Evolutionary conservation across 1,140 invertebrate species (phyloP).

Genomic region (Drosophila willistoni): DNA sequence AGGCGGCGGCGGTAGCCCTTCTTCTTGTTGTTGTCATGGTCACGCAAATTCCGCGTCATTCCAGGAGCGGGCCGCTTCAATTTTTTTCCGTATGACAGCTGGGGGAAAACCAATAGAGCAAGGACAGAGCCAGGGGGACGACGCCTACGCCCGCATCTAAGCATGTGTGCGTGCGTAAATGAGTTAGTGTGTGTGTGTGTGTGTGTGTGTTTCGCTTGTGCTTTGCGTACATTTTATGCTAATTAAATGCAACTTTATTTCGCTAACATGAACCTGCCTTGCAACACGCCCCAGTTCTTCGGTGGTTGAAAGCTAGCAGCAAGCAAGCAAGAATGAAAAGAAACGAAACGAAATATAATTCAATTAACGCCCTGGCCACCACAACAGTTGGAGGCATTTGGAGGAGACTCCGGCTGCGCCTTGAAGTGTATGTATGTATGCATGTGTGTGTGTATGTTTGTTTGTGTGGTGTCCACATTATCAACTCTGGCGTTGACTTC

Average conservation of each 20-base stretch:
- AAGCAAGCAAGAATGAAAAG: background rate
- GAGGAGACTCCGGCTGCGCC: constrained; percentile 7
- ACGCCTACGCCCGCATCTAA: constrained; percentile 24
- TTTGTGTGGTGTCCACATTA: constrained; percentile 26
- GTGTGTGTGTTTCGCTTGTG: constrained; percentile 13
- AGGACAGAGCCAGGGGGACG: background rate
- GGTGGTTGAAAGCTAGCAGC: constrained; percentile 25
- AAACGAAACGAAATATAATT: constrained; percentile 60
- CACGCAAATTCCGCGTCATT: constrained; percentile 69
- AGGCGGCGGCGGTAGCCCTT: background rate
- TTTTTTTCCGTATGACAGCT: constrained; percentile 39
- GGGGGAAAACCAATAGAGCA: constrained; percentile 19
- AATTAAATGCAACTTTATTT: constrained; percentile 76
- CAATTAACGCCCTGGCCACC: constrained; percentile 53
- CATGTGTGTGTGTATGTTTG: background rate
- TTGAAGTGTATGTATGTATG: background rate
- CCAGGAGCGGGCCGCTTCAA: constrained; percentile 35
- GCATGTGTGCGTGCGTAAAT: constrained; percentile 35
- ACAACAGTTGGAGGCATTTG: constrained; percentile 3
- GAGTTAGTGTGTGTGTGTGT: constrained; percentile 1
- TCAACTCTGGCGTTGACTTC: constrained; percentile 47
- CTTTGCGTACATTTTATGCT: constrained; percentile 65
- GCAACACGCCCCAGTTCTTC: constrained; percentile 7
- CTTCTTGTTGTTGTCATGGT: constrained; percentile 53
- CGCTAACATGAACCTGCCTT: constrained; percentile 10